Evolutionary conservation across 1,140 invertebrate genomes (phyloP), one percentile per base, ranked within the genome.

Genomic region (Drosophila azteca): DNA sequence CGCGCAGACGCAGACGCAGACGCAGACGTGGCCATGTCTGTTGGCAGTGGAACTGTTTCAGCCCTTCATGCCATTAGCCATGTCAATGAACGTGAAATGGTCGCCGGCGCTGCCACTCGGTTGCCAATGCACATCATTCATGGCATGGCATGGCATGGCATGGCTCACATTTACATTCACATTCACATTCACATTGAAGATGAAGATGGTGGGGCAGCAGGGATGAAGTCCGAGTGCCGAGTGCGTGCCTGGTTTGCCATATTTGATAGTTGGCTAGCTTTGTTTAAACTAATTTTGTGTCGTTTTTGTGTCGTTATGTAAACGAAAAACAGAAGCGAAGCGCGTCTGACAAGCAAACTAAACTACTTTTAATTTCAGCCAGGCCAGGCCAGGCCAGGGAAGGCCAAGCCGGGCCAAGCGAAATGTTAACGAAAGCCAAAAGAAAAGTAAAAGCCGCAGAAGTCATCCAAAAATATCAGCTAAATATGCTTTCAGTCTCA

Each of bases 51-150:
- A 13, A 35, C 63, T 35, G 48, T 15, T 54, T 46, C 44, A 17
- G 50, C 50, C 50, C 66, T 49, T 20, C 50, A 41, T 26, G 20
- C 59, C 67, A 59, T 80, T 81, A 64, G 58, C 64, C 82, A 78
- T 82, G 82, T 82, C 82, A 88, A 87, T 81, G 83, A 87, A 87
- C 82, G 83, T 82, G 74, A 88, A 88, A 88, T 79, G 83, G 50
- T 65, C 70, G 75, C 53, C 60, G 43, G 54, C 17, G 54, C 70
- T 71, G 68, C 39, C 66, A 70, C 57, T 59, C 51, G 68, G 49
- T 58, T 31, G 48, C 29, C 71, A 50, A 58, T 57, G 49, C 49
- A 69, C 71, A 75, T 75, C 54, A 48, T 63, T 73, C 35, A 39
- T 39, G 35, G 35, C 58, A 45, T 74, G 60, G 15, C 9, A 24